These are phyloP conservation scores for Garrulus glandarius DNA, from an alignment of 2,797 vertebrate genomes.

Conservation along the genomic window DNA sequence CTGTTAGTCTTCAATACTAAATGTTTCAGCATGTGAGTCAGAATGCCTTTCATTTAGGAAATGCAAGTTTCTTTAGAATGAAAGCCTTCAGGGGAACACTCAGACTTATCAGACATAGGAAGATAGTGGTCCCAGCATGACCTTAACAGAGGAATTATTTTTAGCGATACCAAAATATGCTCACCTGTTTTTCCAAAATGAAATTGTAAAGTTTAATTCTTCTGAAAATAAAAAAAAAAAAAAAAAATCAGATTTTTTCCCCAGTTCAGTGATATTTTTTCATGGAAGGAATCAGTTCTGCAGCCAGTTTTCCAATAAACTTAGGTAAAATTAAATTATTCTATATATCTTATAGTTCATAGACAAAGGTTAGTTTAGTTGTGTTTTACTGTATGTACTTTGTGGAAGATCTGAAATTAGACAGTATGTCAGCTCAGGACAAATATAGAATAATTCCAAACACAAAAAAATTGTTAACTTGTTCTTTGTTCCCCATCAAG, in stretches of 20 bases:
- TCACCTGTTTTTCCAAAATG: not conserved
- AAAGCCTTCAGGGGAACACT: not conserved
- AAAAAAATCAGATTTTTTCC: not conserved
- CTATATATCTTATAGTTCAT: not conserved
- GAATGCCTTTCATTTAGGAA: not conserved
- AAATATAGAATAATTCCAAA: not conserved
- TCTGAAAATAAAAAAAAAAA: not conserved
- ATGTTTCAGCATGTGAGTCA: not conserved
- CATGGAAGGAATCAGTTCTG: not conserved
- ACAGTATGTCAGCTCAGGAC: not conserved
- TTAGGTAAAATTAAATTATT: not conserved
- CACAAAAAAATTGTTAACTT: not conserved
- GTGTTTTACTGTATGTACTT: not conserved
- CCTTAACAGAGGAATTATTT: not conserved
- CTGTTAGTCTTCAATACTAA: not conserved
- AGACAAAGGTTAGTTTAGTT: not conserved
- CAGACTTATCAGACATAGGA: not conserved
- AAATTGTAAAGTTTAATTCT: not conserved
- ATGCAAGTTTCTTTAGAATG: not conserved
- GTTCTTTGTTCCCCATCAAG: not conserved
- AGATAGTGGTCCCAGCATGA: not conserved
- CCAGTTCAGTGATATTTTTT: not conserved
- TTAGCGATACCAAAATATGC: rapidly evolving
- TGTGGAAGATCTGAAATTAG: not conserved
- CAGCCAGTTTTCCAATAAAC: not conserved